Base-by-base conservation (phyloP, 2,113 vertebrate species). In the Lepidothrix coronata region DNA sequence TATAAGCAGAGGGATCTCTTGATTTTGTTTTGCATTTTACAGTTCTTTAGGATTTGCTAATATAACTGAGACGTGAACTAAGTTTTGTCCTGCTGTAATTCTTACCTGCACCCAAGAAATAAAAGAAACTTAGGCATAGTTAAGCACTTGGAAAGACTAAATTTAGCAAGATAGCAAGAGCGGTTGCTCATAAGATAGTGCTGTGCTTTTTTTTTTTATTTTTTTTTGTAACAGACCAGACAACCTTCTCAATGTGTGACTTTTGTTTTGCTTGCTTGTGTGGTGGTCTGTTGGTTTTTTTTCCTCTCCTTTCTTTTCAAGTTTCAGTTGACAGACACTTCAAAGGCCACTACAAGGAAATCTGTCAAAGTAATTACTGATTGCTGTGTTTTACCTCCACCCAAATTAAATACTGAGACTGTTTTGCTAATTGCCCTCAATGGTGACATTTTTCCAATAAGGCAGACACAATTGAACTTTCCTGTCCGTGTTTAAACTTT, bases 331-430 rank as follows among this genome's bases (percentile, higher is more conserved):
- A 72, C 41, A 54, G 44, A 41, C 7, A 14, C 44, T 87, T 95
- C 59, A 80, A 93, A 89, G 88, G 27, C 33, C 28, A 22, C 88
- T 49, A 21, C 43, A 68, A 78, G 61, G 44, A 90, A 87, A 92
- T 68, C 80, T 85, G 83, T 43, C 93, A 58, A 85, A 92, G 61
- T 75, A 89, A 82, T 92, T 92, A 78, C 30, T 86, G 44, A 52
- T 66, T 91, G 49, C 63, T 70, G 11, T 87, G 71, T 54, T 86
- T 89, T 65, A 33, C 33, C 37, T 89, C n/a, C 28, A 21, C 55
- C 37, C 70, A 61, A 91, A 92, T 85, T 43, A 78, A 88, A 74
- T 35, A 48, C 54, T 11, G 39, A 73, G 37, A 18, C 84, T 85
- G 62, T 74, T 92, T 61, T 89, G 65, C 68, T 89, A 74, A 88